Base-by-base conservation (phyloP, 2,888 invertebrate genomes). In the Vandiemenella viatica region DNA sequence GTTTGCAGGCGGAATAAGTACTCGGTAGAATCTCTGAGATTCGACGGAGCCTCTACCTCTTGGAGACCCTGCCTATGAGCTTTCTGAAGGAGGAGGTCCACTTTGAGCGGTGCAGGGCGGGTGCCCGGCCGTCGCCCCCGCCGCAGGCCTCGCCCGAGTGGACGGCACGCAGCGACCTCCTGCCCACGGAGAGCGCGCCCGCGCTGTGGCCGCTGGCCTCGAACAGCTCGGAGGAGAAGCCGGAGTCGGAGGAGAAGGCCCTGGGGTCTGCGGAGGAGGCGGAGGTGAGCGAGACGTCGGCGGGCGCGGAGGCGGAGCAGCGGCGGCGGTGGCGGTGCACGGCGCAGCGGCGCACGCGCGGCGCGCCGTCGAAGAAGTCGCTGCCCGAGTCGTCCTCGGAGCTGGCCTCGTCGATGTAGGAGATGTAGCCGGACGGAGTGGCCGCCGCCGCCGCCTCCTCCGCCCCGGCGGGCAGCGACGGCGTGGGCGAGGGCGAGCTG, bases 41-140 rank as follows among this genome's bases (percentile, higher is more conserved):
- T n/a, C n/a, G n/a, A n/a, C n/a, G n/a, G n/a, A n/a, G n/a, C n/a
- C n/a, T n/a, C 48, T 48, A 56, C 48, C 54, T 51, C 46, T 55
- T 56, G 6, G 56, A 56, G 19, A 56, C 55, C 41, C 54, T 51
- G 45, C 56, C 55, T 43, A 72, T 71, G 37, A 77, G 64, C 58
- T 73, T 75, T 43, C 76, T 67, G 61, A 77, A 76, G 4, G 76
- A 76, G 1, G 76, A 72, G 16, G 76, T 76, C 77, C 77, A 77
- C 56, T 70, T 71, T 43, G 75, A 73, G 15, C 75, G 67, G 8
- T 65, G 70, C 50, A 74, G 48, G n/a, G 50, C 52, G 7, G 50
- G 40, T 37, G 32, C 15, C 40, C 43, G 45, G 19, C 41, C 43
- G 15, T 42, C 42, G n/a, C 56, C 15, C 54, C 22, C 26, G 15